These are phyloP conservation scores for Huso huso DNA, from an alignment of 2,797 vertebrate genomes.

Conservation along the genomic window DNA sequence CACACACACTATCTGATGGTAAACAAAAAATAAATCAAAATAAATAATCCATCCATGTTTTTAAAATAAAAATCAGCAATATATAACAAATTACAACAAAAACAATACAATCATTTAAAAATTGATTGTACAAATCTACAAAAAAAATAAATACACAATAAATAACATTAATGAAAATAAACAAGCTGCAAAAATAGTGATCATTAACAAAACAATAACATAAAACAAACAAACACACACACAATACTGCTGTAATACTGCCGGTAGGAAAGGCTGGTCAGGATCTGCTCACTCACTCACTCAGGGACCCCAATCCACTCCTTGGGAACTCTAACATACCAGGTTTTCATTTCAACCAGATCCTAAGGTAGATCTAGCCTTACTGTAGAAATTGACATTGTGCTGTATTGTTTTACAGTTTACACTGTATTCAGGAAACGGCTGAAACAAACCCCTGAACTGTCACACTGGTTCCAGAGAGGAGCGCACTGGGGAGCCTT, in stretches of 20 bases:
- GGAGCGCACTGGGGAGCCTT: too few species aligned
- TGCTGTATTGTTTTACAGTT: too few species aligned
- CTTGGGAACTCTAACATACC: too few species aligned
- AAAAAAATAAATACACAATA: conserved; percentile 5
- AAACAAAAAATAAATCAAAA: background rate
- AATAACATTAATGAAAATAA: conserved; percentile 9
- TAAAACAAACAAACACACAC: conserved; percentile 3
- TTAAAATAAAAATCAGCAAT: conserved; percentile 1
- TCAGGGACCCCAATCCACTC: too few species aligned
- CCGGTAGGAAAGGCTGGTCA: too few species aligned
- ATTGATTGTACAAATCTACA: background rate
- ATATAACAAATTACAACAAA: background rate
- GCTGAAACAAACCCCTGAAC: too few species aligned
- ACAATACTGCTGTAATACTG: background rate
- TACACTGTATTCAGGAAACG: too few species aligned
- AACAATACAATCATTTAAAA: background rate
- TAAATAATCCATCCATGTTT: conserved; percentile 3
- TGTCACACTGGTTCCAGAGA: too few species aligned
- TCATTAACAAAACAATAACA: background rate
- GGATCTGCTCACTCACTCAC: too few species aligned
- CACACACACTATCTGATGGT: background rate
- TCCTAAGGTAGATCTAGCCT: too few species aligned
- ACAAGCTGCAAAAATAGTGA: background rate
- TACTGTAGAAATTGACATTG: too few species aligned
- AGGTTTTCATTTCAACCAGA: too few species aligned